A percentile compares a stretch with the other conserved stretches of the same genome.
phyloP scores from a whole-genome alignment of 2,113 vertebrate genomes.

The Oenanthe melanoleuca region DNA sequence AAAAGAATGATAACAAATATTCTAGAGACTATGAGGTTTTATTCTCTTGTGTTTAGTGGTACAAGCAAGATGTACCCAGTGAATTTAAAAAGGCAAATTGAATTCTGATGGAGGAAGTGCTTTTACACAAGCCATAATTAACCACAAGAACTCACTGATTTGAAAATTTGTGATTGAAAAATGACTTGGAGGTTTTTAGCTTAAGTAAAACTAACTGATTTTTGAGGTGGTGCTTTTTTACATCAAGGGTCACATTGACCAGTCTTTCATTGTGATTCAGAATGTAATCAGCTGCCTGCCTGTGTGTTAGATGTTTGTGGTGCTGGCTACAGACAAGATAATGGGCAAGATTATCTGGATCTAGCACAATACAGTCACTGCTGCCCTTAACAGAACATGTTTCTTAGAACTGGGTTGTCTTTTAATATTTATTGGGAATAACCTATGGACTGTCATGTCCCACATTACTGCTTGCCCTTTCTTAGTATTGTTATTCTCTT shows the following conservation, averaged over 20 bases:
- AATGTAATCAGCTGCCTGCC: not conserved
- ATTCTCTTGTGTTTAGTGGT: not conserved
- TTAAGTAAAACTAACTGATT: conserved; percentile 2
- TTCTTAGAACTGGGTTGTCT: not conserved
- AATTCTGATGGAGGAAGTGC: not conserved
- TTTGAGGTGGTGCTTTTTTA: not conserved
- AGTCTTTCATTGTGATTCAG: not conserved
- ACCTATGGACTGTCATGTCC: not conserved
- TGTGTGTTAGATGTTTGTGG: not conserved
- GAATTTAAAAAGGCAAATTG: not conserved
- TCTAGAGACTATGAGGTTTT: not conserved
- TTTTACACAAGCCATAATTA: not conserved
- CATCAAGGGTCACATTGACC: not conserved
- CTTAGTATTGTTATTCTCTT: not conserved
- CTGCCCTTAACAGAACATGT: not conserved
- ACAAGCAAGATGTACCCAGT: not conserved
- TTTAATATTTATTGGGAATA: not conserved
- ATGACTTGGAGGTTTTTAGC: not conserved
- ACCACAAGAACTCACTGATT: not conserved
- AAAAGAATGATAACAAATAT: not conserved
- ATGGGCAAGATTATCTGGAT: not conserved
- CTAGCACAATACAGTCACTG: not conserved
- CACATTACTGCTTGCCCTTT: not conserved
- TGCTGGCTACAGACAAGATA: not conserved
- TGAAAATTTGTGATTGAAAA: not conserved